Percentiles rank a stretch among this genome's conserved stretches.
Evolutionary conservation across 2,797 vertebrate species (phyloP).

Genomic region (Sandelia bainsii): DNA sequence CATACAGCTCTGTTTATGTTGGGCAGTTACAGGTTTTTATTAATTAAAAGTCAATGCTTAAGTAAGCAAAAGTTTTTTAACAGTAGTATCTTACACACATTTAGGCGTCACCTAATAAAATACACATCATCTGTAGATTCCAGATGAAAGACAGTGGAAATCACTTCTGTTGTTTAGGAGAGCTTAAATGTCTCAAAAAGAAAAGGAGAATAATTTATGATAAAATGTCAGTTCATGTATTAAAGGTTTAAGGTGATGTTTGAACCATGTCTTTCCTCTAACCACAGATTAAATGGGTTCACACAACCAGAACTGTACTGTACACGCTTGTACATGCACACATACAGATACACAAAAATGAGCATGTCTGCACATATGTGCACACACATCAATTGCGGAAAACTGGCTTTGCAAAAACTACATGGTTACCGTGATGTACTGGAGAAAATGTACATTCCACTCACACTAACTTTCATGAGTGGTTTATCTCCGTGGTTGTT

Average conservation of each 20-base stretch:
- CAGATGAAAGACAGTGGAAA: conserved; percentile 1
- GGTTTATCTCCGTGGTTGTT: neutral
- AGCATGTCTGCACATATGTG: conserved; percentile 1
- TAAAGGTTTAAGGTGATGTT: conserved; percentile 11
- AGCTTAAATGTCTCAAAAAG: neutral
- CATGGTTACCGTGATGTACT: conserved; percentile 6
- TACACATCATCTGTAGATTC: neutral
- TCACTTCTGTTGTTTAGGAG: neutral
- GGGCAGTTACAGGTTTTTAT: conserved; percentile 12
- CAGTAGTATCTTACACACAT: neutral
- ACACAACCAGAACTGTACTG: conserved; percentile 42
- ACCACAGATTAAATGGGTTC: conserved; percentile 51
- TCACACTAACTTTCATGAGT: conserved; percentile 28
- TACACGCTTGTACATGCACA: conserved; percentile 47
- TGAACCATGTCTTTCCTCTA: conserved; percentile 42
- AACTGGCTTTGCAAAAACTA: conserved; percentile 20
- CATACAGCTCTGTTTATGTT: conserved; percentile 21
- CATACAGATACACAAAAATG: conserved; percentile 1
- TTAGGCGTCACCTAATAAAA: neutral
- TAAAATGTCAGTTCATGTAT: neutral
- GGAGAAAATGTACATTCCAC: conserved; percentile 24
- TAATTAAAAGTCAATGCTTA: neutral
- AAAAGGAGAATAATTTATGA: neutral
- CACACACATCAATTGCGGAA: neutral
- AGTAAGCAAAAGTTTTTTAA: neutral